Percentiles rank a stretch among this genome's conserved stretches.
Evolutionary conservation across 2,797 vertebrate species (phyloP).

Genomic region (Acropternis orthonyx): DNA sequence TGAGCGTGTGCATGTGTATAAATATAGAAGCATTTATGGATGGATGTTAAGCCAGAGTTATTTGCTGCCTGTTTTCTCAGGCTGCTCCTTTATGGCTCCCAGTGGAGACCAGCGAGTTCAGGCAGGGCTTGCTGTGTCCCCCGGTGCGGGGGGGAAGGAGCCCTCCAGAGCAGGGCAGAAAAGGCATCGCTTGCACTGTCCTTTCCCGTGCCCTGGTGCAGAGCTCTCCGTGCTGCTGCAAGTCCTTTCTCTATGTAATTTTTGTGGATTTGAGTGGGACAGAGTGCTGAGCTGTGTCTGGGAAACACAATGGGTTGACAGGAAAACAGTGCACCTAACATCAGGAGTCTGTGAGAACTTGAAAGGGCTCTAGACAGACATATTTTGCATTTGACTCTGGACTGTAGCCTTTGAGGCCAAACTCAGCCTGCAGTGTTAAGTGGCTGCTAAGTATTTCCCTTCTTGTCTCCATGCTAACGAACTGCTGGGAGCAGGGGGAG

Average conservation of each 20-base stretch:
- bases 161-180: not conserved
- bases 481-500: constrained; percentile 1
- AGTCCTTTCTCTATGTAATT: not conserved
- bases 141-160: not conserved
- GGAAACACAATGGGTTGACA: constrained; percentile 44
- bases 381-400: constrained; percentile 69
- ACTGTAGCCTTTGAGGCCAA: constrained; percentile 54
- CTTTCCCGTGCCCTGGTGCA: not conserved
- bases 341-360: constrained; percentile 44
- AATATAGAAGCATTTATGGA: not conserved
- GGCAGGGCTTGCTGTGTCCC: not conserved
- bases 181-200: fast-evolving
- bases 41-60: not conserved
- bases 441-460: constrained; percentile 60
- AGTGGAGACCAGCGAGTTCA: not conserved
- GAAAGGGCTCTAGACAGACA: constrained; percentile 60
- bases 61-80: not conserved
- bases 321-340: constrained; percentile 54
- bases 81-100: not conserved
- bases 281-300: constrained; percentile 50
- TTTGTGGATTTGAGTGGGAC: constrained; percentile 63
- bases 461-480: constrained; percentile 7
- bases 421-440: constrained; percentile 38
- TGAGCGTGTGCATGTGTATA: not conserved
- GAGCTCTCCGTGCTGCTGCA: not conserved